These are phyloP conservation scores for Chondrosia reniformis DNA, from an alignment of 37 sponge, comb jelly and placozoan species.

Conservation along the genomic window DNA sequence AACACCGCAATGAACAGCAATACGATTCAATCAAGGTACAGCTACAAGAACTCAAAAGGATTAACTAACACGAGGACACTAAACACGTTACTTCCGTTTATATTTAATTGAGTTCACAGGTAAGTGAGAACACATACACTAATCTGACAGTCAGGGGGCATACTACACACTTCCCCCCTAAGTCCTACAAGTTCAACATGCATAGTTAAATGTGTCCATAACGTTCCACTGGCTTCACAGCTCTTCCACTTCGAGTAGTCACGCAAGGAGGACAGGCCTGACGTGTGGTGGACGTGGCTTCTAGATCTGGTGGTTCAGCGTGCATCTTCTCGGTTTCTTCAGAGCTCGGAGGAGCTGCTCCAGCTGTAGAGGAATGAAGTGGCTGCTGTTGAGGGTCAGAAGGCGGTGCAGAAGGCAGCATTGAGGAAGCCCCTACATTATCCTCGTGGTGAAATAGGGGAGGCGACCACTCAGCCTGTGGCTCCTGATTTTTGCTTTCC, in stretches of 20 bases:
- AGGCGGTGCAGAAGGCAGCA: not conserved
- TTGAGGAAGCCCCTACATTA: not conserved
- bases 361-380: not conserved
- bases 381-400: not conserved
- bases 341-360: not conserved
- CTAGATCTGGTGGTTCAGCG: not conserved
- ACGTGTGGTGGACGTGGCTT: not conserved
- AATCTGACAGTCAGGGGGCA: not conserved
- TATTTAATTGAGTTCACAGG: not conserved
- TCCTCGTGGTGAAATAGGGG: not conserved
- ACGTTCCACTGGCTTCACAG: conserved; percentile 13
- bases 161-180: not conserved
- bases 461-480: not conserved
- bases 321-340: not conserved
- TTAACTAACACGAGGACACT: too few species aligned
- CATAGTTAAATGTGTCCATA: not conserved
- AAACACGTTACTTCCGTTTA: not conserved
- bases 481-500: not conserved
- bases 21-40: too few species aligned
- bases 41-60: too few species aligned
- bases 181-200: not conserved
- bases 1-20: too few species aligned
- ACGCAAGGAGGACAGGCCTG: not conserved
- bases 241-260: conserved; percentile 2
- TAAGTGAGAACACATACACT: not conserved